Base-by-base conservation (phyloP, 1,140 invertebrate genomes). In the Thrips palmi region DNA sequence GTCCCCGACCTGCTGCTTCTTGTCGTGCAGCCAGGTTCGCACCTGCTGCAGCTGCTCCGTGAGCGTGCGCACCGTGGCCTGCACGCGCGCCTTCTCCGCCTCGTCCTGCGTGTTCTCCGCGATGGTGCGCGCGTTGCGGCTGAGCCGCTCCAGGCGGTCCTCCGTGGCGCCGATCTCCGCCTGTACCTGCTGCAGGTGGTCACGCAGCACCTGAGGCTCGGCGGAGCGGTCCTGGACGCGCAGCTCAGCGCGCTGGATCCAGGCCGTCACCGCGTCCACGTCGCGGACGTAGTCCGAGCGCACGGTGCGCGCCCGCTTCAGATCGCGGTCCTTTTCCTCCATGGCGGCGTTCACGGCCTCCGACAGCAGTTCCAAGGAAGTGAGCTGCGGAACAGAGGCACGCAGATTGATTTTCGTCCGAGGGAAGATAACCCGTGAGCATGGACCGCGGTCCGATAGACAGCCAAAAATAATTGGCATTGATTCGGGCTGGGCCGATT, bases 271-370 rank as follows among this genome's bases (percentile, higher is more conserved):
- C 39, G 74, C 71, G 43, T 87, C 82, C 5, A 85, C 73, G 45
- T 83, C 83, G 12, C 63, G 59, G 6, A 72, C 53, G 54, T 85
- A 89, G 39, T 89, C 84, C 15, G 70, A 70, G 14, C 83, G 67
- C 34, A 77, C 67, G 12, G 82, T 84, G 46, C 71, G 70, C 5
- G 84, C 85, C 32, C 81, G 70, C 52, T 86, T 86, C 54, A 80
- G 76, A 54, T 88, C 82, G 49, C 77, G 68, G 45, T 81, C 71
- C 53, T 86, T 86, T 48, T 85, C 80, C 47, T 88, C 84, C 76
- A 88, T 81, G 6, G 68, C 68, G 42, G 72, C 70, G 23, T 67
- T 62, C 12, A 83, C 65, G 34, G 72, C 68, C 55, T 92, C 86
- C 19, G 77, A 68, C n/a, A 76, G 63, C 29, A 91, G 58, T 58